phyloP scores from a whole-genome alignment of 2,113 vertebrate species.

The Solea senegalensis region DNA sequence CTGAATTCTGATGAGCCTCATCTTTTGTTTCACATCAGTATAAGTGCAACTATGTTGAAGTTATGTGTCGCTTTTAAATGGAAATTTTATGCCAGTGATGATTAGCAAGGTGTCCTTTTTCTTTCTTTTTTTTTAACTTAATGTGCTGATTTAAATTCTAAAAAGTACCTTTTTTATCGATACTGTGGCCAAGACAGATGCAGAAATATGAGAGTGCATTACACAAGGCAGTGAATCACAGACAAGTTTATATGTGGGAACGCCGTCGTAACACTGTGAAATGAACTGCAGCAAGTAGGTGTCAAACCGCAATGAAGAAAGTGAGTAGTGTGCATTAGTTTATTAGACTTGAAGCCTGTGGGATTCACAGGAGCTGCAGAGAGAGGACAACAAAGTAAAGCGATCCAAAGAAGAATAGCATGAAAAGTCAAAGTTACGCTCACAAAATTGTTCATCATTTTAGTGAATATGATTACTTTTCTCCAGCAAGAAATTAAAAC shows the following conservation, averaged over 20 bases:
- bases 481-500: too few relatives aligned
- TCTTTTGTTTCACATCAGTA: neutral
- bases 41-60: conserved; percentile 11
- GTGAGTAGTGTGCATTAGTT: too few relatives aligned
- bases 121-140: neutral
- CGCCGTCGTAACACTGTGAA: too few relatives aligned
- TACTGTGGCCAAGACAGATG: neutral
- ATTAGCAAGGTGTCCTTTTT: conserved; percentile 21
- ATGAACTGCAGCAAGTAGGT: too few relatives aligned
- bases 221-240: neutral
- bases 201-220: neutral
- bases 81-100: conserved; percentile 23
- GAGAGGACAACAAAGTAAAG: neutral
- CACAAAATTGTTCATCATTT: too few relatives aligned
- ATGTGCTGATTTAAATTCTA: conserved; percentile 12
- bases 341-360: too few relatives aligned
- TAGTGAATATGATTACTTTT: too few relatives aligned
- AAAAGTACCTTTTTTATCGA: neutral
- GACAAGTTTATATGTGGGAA: too few relatives aligned
- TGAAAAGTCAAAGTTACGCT: neutral
- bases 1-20: neutral
- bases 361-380: neutral
- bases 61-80: conserved; percentile 35
- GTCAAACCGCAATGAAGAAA: too few relatives aligned
- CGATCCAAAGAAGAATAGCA: neutral